phyloP scores from a whole-genome alignment of 2,888 invertebrate genomes.

The Cantharis lateralis region DNA sequence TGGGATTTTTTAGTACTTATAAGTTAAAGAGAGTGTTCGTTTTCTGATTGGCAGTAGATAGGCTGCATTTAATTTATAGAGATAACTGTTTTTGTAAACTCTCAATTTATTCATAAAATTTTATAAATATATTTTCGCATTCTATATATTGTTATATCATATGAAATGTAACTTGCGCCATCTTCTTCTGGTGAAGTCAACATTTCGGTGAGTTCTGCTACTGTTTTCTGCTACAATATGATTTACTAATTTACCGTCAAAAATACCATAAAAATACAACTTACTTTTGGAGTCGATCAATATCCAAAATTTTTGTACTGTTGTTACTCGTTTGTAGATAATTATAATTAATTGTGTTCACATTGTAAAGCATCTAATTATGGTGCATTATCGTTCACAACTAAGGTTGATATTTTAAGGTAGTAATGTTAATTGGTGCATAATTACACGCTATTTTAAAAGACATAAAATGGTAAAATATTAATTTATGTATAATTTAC shows the following conservation, averaged over 20 bases:
- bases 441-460: not conserved
- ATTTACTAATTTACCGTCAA: constrained; percentile 3
- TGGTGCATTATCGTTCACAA: not conserved
- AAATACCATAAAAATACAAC: not conserved
- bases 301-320: not conserved
- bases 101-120: no score
- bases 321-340: not conserved
- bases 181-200: not conserved
- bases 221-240: not conserved
- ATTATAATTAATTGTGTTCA: not conserved
- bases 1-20: not conserved
- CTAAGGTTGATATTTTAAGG: not conserved
- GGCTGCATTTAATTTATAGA: not conserved
- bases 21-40: not conserved
- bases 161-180: not conserved
- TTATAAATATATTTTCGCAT: no score
- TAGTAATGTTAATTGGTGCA: not conserved
- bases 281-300: not conserved
- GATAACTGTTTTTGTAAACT: not conserved
- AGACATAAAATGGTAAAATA: not conserved
- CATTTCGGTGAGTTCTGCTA: not conserved
- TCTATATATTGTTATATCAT: not conserved
- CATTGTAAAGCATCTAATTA: not conserved
- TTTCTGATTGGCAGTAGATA: not conserved
- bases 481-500: not conserved